Conservation (phyloP, 2,113 vertebrate species). For the Asarcornis scutulata region DNA sequence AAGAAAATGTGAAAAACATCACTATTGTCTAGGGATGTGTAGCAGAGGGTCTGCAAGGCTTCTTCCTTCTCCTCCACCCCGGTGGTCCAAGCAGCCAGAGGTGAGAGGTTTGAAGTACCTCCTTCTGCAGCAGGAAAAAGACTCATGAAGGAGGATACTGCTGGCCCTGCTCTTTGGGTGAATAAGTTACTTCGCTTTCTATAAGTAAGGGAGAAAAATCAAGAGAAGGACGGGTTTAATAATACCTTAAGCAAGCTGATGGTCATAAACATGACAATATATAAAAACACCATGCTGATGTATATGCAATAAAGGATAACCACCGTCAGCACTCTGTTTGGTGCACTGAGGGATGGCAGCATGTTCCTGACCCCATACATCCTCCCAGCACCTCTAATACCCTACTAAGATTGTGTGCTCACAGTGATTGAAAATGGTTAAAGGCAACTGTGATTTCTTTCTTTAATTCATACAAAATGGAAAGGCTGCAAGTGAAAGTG, state of each 20-base stretch:
- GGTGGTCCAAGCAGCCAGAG: neutral
- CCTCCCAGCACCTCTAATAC: neutral
- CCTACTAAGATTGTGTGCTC: neutral
- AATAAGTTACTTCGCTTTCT: neutral
- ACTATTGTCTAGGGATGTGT: neutral
- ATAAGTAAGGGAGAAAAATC: neutral
- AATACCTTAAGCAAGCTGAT: neutral
- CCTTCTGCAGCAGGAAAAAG: neutral
- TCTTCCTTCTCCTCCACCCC: neutral
- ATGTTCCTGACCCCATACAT: fast-evolving
- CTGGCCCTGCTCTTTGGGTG: neutral
- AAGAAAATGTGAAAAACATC: neutral
- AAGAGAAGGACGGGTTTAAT: neutral
- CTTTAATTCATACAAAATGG: neutral
- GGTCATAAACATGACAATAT: neutral
- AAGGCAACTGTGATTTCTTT: neutral
- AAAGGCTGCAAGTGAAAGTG: neutral
- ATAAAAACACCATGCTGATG: neutral
- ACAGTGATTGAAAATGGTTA: fast-evolving
- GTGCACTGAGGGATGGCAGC: neutral
- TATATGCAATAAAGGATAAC: neutral
- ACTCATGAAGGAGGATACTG: neutral
- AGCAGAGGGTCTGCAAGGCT: neutral
- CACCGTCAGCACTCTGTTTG: fast-evolving
- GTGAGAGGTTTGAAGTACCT: neutral